A percentile compares a stretch with the other conserved stretches of the same genome.
phyloP scores from a whole-genome alignment of 2,113 vertebrate genomes.

The Cacatua alba region DNA sequence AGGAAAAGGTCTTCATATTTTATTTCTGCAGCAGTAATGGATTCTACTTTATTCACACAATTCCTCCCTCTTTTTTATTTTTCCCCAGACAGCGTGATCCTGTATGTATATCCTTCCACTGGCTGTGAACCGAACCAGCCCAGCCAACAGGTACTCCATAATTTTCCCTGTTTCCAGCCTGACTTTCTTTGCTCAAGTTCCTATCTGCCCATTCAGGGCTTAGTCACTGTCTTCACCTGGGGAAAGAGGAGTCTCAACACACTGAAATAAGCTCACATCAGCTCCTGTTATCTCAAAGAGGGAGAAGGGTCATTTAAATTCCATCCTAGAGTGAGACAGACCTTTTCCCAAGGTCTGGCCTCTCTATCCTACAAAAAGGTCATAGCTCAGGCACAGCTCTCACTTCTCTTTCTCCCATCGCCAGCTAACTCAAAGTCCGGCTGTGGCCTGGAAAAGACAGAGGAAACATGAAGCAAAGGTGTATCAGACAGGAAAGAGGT shows the following conservation, averaged over 20 bases:
- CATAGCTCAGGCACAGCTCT: background rate
- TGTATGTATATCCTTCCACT: background rate
- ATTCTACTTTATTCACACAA: background rate
- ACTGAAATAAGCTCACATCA: background rate
- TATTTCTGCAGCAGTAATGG: background rate
- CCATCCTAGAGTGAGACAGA: background rate
- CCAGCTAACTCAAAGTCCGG: background rate
- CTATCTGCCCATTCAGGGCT: background rate
- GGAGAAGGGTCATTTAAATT: background rate
- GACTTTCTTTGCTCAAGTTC: background rate
- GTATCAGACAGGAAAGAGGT: background rate
- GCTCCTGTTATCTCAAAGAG: background rate
- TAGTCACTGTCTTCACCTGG: background rate
- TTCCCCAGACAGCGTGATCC: background rate
- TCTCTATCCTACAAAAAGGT: background rate
- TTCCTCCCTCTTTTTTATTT: background rate
- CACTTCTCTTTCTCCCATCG: background rate
- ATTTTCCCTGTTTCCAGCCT: background rate
- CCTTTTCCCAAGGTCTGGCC: background rate
- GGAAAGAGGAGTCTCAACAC: background rate
- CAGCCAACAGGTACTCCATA: background rate
- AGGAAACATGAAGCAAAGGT: background rate
- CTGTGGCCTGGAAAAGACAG: background rate
- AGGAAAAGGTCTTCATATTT: background rate
- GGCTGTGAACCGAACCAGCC: background rate